These are phyloP conservation scores for Silurus lanzhouensis DNA, from an alignment of 2,797 vertebrate species.

Conservation along the genomic window DNA sequence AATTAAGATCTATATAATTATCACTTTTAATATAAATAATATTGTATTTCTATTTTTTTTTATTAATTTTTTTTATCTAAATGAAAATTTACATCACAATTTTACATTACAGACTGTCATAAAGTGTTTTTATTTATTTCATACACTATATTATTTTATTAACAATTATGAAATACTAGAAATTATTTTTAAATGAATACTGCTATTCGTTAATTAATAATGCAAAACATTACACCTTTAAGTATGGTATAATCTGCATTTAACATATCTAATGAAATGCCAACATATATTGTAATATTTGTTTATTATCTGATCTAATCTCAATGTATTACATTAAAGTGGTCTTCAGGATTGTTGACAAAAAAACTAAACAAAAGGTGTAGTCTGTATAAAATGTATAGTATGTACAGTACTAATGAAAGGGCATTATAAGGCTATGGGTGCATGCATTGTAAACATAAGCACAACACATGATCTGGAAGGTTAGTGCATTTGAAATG, in stretches of 20 bases:
- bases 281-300: neutral
- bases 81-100: no score
- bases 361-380: neutral
- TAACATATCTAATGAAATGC: neutral
- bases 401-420: neutral
- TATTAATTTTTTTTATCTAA: no score
- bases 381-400: neutral
- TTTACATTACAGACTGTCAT: neutral
- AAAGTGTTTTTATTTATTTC: neutral
- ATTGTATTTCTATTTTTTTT: no score
- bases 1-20: no score
- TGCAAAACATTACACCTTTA: neutral
- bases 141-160: no score
- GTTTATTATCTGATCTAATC: neutral
- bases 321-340: neutral
- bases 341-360: neutral
- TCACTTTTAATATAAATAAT: no score
- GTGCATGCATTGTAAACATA: neutral
- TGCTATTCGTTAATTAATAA: no score
- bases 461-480: conserved; percentile 13
- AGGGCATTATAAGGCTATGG: neutral
- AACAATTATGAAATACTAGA: no score
- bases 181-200: no score
- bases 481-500: conserved; percentile 9
- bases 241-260: neutral